Percentiles rank a stretch among this genome's conserved stretches.
Conservation (phyloP, 2,113 vertebrate species). For the Cervus canadensis region DNA sequence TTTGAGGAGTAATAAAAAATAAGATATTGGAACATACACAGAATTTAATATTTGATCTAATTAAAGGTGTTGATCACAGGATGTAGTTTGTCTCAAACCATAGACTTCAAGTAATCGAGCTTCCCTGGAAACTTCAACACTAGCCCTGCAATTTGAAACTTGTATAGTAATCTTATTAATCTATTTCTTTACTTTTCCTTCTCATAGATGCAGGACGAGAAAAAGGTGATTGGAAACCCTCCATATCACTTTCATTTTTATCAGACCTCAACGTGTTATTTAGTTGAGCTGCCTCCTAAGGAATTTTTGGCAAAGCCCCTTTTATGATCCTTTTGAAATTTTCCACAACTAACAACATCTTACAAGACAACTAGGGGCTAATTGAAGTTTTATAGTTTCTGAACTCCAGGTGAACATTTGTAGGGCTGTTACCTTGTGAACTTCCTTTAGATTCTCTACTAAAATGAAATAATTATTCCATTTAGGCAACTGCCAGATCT, state of each 20-base stretch:
- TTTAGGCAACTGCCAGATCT: neutral
- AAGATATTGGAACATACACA: neutral
- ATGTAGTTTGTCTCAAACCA: neutral
- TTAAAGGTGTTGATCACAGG: slow-evolving; percentile 45
- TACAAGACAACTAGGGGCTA: slow-evolving; percentile 48
- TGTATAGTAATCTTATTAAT: neutral
- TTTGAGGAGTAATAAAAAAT: neutral
- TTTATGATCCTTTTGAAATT: slow-evolving; percentile 42
- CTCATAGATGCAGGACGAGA: neutral
- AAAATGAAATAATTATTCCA: slow-evolving; percentile 27
- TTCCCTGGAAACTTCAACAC: neutral
- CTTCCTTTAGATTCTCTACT: neutral
- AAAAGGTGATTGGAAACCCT: neutral
- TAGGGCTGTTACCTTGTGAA: slow-evolving; percentile 29
- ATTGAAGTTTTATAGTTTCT: slow-evolving; percentile 46
- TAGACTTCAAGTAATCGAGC: neutral
- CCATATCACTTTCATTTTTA: neutral
- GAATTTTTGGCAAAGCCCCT: neutral
- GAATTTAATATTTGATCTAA: slow-evolving; percentile 24
- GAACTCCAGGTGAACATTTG: slow-evolving; percentile 50
- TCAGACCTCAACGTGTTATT: neutral
- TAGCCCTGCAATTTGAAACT: neutral
- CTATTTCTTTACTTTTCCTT: neutral
- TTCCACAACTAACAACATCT: slow-evolving; percentile 35
- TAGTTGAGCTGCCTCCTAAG: neutral